Evolutionary conservation across 2,797 vertebrate genomes (phyloP), one percentile per base, ranked within the genome.

Genomic region (Molossus molossus): DNA sequence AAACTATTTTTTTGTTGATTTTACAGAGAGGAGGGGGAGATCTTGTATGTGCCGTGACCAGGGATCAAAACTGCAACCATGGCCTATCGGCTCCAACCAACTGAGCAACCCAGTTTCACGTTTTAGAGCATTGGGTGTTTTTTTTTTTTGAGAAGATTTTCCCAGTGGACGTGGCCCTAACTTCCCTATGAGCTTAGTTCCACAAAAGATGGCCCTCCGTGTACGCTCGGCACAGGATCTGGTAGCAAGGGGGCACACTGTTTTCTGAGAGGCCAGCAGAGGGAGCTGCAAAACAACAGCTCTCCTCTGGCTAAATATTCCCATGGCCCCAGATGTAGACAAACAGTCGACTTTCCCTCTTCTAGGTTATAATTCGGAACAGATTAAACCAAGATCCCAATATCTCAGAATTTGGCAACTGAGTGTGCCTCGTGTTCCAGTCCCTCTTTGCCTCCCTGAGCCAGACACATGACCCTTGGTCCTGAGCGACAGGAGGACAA

Each of bases 241-340:
- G 37, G 27, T 23, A 17, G 33, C 45, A 67, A 88, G 37, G 48
- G 40, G 20, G 65, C 72, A 62, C 21, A 17, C 45, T 40, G 48
- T 72, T 91, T 95, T 85, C 33, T 25, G 6, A 73, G 85, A 53
- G 37, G 23, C 96, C 97, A 97, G 97, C 80, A 97, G 97, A 94
- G 97, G 97, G 97, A 94, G 97, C 86, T 77, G 82, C 92, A 60
- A 67, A 95, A 85, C 75, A 94, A 90, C 70, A 76, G 13, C 29
- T 94, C 87, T 55, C 73, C 23, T 83, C 37, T 33, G 67, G 72
- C 13, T 25, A 84, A 45, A 18, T 50, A 73, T 3, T 64, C 20
- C 92, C 40, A 20, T 13, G 18, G 25, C 14, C 21, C 3, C 1
- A 12, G 45, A 62, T 12, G 33, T 9, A 37, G 62, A 86, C 33